phyloP scores from a whole-genome alignment of 2,888 invertebrate genomes.

The Tenthredo livida region DNA sequence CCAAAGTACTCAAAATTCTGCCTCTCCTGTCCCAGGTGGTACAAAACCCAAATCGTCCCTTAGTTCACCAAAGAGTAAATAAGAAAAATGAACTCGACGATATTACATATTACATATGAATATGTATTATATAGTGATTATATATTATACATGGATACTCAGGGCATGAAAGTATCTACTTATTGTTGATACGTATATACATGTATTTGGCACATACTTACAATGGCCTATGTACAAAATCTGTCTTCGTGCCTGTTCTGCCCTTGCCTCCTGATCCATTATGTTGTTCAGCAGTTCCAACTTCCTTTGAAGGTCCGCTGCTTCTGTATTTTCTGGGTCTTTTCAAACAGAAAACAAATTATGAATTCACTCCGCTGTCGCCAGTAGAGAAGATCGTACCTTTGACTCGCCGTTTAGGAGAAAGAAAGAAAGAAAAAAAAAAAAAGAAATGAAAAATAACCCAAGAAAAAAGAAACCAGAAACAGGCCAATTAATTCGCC shows the following conservation, averaged over 20 bases:
- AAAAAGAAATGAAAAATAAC: background rate
- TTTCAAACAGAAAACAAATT: slow-evolving; percentile 78
- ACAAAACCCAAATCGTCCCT: background rate
- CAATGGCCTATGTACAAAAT: slow-evolving; percentile 90
- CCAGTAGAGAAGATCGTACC: background rate
- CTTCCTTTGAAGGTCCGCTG: slow-evolving; percentile 93
- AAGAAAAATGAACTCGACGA: background rate
- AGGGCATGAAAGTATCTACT: background rate
- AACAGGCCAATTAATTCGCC: slow-evolving; percentile 29
- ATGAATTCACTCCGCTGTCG: slow-evolving; percentile 24
- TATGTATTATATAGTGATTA: too few species aligned
- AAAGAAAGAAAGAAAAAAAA: background rate
- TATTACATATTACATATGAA: background rate
- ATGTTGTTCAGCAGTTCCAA: slow-evolving; percentile 94
- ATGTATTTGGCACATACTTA: slow-evolving; percentile 79
- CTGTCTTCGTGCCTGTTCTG: slow-evolving; percentile 88
- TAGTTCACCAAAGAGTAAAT: background rate
- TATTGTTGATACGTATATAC: background rate
- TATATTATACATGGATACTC: background rate
- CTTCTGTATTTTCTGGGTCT: slow-evolving; percentile 94
- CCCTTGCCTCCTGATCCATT: slow-evolving; percentile 91
- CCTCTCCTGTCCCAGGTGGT: background rate
- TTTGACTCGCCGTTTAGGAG: background rate
- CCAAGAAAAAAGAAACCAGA: background rate
- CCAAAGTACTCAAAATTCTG: background rate